Evolutionary conservation across 2,113 vertebrate genomes (phyloP).

Genomic region (Marmota monax): DNA sequence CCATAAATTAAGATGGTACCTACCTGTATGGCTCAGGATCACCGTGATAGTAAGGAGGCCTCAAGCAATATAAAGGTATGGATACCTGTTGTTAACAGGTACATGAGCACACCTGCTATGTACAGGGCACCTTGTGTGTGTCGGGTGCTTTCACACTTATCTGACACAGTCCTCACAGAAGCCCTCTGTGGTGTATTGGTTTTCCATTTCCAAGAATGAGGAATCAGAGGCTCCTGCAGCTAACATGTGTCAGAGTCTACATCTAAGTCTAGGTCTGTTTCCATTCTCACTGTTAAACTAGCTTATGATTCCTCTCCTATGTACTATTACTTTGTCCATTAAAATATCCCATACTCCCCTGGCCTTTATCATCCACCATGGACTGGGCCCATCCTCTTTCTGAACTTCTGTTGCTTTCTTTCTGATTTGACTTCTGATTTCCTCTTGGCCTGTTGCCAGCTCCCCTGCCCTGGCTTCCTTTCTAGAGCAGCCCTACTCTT

Average conservation of each 20-base stretch:
- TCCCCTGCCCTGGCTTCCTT: neutral
- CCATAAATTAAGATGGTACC: neutral
- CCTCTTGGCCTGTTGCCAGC: neutral
- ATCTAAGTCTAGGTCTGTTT: neutral
- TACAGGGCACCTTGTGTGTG: accelerated
- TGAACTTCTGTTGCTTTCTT: neutral
- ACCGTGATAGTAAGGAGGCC: neutral
- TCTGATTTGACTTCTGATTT: neutral
- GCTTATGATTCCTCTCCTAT: neutral
- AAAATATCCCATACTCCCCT: neutral
- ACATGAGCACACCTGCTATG: neutral
- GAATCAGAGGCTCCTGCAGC: neutral
- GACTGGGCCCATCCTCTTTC: neutral
- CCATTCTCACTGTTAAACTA: neutral
- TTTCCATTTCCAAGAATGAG: neutral
- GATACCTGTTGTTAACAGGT: neutral
- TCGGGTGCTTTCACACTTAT: neutral
- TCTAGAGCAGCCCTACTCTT: neutral
- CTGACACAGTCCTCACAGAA: neutral
- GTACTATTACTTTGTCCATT: neutral
- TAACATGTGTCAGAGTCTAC: neutral
- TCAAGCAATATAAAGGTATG: neutral
- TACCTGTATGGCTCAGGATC: neutral
- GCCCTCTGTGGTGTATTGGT: neutral
- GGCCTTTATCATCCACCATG: neutral